phyloP scores from a whole-genome alignment of 2,888 invertebrate genomes.

The Lasioglossum malachurum region DNA sequence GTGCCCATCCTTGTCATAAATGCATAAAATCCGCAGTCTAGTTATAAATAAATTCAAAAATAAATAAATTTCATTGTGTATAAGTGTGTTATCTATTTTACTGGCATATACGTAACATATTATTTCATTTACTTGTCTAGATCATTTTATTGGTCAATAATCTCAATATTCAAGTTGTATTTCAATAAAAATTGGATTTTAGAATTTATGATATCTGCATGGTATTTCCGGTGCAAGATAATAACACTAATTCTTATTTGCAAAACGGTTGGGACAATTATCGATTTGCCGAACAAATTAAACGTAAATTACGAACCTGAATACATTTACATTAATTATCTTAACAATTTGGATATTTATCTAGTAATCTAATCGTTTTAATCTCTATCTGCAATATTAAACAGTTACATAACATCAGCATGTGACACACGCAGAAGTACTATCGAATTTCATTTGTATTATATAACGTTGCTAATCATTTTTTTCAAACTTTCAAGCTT shows the following conservation, averaged over 20 bases:
- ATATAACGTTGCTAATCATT: not conserved
- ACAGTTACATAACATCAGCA: slow-evolving; percentile 1
- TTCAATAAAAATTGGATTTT: not conserved
- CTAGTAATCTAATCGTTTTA: not conserved
- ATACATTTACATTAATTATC: not conserved
- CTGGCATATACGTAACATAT: not conserved
- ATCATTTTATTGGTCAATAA: not conserved
- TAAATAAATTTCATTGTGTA: no score
- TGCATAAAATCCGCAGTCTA: no score
- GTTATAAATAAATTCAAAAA: not conserved
- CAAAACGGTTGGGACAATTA: not conserved
- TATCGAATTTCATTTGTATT: not conserved
- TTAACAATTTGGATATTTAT: not conserved
- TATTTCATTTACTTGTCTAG: not conserved
- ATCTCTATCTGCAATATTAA: not conserved
- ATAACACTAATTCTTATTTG: not conserved
- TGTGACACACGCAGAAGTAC: not conserved
- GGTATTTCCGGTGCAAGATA: not conserved
- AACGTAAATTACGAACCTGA: not conserved
- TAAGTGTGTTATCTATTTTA: not conserved
- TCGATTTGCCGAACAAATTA: not conserved
- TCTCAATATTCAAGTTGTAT: no score
- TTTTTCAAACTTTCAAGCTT: not conserved
- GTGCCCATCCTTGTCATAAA: no score
- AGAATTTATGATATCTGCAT: not conserved